Base-by-base conservation (phyloP, 1,140 invertebrate species). In the Drosophila rufa region DNA sequence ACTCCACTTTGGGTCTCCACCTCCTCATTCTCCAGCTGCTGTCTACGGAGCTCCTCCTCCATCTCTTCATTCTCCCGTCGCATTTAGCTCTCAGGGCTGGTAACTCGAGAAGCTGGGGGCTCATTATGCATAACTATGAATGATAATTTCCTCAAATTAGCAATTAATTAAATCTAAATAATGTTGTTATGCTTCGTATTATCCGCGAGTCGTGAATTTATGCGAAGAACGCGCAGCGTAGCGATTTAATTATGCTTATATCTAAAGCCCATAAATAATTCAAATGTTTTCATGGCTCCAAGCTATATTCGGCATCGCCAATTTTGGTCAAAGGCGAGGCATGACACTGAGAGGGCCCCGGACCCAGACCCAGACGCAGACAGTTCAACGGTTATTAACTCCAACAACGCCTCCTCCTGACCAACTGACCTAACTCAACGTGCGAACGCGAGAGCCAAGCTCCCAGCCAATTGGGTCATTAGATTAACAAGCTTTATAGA, bases 101-200 rank as follows among this genome's bases (percentile, higher is more conserved):
- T 79, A 47, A 57, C 22, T 46, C n/a, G n/a, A 45, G 45, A 68
- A 45, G 30, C 33, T 9, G 33, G 33, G 33, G 33, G 9, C 48
- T 71, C 14, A 61, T 58, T 75, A 59, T 65, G 59, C 55, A 75
- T 56, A 76, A 66, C 78, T 80, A 77, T 71, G 57, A 69, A 69
- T 84, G 74, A 71, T 77, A 68, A 84, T 83, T 59, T 66, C 64
- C 64, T 58, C 59, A 76, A 76, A 80, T 80, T 68, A 78, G 59
- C 79, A 82, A 87, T 89, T 89, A 87, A 87, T 87, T 83, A 83
- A 80, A 74, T 62, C 64, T 55, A 67, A 75, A 75, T 75, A 75
- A 74, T 75, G 71, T 75, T 75, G 69, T 75, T 75, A 74, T 73
- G 71, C 22, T 55, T 53, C 14, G 71, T 75, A 61, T 75, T 74